Evolutionary conservation across 2,113 vertebrate species (phyloP).

Genomic region (Columba livia): DNA sequence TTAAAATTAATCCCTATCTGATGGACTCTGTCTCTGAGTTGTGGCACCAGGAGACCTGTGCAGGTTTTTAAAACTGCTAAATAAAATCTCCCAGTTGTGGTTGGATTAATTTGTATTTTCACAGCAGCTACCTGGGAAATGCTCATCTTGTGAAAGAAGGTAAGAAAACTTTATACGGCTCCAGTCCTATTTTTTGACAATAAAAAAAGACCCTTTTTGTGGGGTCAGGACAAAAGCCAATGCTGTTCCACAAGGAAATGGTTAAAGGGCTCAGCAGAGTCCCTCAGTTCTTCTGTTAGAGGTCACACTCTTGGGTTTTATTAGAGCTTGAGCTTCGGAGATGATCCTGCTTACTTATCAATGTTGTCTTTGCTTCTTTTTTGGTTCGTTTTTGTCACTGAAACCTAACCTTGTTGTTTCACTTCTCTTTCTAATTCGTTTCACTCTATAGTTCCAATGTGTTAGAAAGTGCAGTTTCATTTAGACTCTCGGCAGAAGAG

Average conservation of each 20-base stretch:
- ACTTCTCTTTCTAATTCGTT: conserved; percentile 22
- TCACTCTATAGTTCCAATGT: conserved; percentile 27
- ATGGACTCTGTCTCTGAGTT: background rate
- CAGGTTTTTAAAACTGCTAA: background rate
- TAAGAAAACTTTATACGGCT: background rate
- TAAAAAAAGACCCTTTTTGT: background rate
- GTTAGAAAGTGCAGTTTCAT: conserved; percentile 31
- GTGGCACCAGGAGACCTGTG: background rate
- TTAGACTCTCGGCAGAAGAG: background rate
- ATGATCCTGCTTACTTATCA: background rate
- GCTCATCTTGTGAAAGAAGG: background rate
- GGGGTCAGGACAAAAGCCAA: background rate
- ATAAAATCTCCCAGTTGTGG: background rate
- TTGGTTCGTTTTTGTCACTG: background rate
- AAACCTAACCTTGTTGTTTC: conserved; percentile 16
- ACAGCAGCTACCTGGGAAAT: background rate
- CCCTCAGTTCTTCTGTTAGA: background rate
- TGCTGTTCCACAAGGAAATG: background rate
- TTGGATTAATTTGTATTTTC: conserved; percentile 12
- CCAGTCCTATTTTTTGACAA: background rate
- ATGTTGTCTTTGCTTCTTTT: background rate
- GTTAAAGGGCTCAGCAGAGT: background rate
- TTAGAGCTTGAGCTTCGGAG: background rate
- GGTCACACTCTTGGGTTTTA: background rate
- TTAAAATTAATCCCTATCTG: conserved; percentile 51